A percentile compares a stretch with the other conserved stretches of the same genome.
Evolutionary conservation across 92 coral and sea anemone species (phyloP).

Genomic region (Nematostella vectensis): DNA sequence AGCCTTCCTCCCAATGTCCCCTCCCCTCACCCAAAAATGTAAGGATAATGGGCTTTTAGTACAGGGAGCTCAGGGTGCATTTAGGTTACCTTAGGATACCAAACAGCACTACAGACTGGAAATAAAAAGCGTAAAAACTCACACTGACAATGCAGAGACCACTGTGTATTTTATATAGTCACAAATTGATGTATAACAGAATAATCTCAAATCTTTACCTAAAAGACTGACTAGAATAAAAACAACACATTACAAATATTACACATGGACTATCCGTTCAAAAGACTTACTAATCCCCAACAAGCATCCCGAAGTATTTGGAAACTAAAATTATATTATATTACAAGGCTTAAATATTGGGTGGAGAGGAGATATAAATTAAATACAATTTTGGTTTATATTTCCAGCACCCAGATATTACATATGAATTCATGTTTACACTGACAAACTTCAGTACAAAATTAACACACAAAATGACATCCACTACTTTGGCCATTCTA

Average conservation of each 20-base stretch:
- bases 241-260: constrained; percentile 6
- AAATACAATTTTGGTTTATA: constrained; percentile 3
- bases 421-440: background rate
- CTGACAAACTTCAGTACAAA: background rate
- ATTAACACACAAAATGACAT: background rate
- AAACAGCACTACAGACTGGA: no score
- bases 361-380: constrained; percentile 23
- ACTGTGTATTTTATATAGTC: constrained; percentile 31
- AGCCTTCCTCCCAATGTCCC: no score
- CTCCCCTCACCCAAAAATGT: no score
- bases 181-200: constrained; percentile 28
- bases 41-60: no score
- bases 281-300: background rate
- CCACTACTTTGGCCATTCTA: background rate
- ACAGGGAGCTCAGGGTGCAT: no score
- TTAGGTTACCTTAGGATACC: no score
- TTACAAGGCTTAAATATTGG: constrained; percentile 32
- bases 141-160: no score
- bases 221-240: constrained; percentile 31
- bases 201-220: constrained; percentile 25
- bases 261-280: background rate
- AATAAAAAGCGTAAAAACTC: no score
- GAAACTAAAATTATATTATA: constrained; percentile 18
- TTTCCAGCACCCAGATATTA: constrained; percentile 2
- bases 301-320: background rate